These are phyloP conservation scores for Zygogramma bicolorata DNA, from an alignment of 2,888 invertebrate genomes.

Conservation along the genomic window DNA sequence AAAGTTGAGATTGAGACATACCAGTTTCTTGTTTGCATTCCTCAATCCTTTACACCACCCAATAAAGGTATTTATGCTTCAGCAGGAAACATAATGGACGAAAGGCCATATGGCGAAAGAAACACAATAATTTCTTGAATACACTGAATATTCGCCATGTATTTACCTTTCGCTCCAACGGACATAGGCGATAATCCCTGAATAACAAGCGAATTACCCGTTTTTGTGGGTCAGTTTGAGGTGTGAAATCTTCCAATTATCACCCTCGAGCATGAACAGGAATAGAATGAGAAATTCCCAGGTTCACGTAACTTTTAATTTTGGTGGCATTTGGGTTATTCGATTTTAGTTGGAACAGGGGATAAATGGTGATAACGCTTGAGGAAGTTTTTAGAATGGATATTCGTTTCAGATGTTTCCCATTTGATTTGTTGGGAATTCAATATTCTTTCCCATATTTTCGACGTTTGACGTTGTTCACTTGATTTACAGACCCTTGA, in stretches of 20 bases:
- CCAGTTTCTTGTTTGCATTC: constrained; percentile 18
- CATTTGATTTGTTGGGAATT: not conserved
- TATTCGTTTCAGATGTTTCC: too few relatives aligned
- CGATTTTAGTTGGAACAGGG: not conserved
- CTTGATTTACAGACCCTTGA: too few relatives aligned
- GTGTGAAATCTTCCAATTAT: constrained; percentile 30
- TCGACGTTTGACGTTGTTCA: too few relatives aligned
- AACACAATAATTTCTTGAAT: not conserved
- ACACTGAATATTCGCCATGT: constrained; percentile 1
- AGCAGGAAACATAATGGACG: constrained; percentile 1
- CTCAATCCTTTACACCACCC: constrained; percentile 8
- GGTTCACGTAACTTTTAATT: constrained; percentile 18
- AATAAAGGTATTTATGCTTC: constrained; percentile 16
- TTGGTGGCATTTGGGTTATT: not conserved
- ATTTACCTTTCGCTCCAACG: constrained; percentile 27
- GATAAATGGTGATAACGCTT: not conserved
- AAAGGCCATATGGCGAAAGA: constrained; percentile 7
- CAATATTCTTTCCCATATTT: not conserved
- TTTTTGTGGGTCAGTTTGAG: constrained; percentile 9
- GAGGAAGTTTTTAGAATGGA: not conserved
- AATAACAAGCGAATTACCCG: constrained; percentile 27
- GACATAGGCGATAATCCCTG: constrained; percentile 26
- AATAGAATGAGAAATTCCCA: constrained; percentile 27
- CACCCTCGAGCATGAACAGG: constrained; percentile 24
- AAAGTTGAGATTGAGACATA: constrained; percentile 18